phyloP scores from a whole-genome alignment of 1,140 invertebrate species.

The Pantala flavescens region DNA sequence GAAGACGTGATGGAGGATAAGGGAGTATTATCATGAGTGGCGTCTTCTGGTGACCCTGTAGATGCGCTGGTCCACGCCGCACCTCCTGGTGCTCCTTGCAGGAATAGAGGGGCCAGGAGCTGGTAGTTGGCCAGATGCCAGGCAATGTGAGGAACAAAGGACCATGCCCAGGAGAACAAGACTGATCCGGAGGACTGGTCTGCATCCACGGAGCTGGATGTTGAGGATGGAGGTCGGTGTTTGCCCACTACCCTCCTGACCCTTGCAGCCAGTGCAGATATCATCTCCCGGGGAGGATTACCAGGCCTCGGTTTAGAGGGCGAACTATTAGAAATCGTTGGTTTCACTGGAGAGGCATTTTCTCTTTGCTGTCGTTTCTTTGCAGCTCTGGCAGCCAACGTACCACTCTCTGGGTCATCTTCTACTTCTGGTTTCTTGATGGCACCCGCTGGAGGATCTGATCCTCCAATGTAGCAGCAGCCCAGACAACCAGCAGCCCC shows the following conservation, averaged over 20 bases:
- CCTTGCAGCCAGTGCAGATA: background rate
- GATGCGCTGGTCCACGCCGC: background rate
- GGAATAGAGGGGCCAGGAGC: constrained; percentile 43
- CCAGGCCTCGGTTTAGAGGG: background rate
- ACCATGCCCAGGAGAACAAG: constrained; percentile 30
- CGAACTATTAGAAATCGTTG: background rate
- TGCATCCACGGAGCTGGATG: background rate
- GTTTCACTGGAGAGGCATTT: background rate
- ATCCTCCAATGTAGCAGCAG: constrained; percentile 19
- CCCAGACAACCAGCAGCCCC: background rate
- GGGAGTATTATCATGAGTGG: background rate
- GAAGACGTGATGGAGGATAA: background rate
- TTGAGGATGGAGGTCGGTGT: background rate
- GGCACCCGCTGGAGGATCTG: background rate
- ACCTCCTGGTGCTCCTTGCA: constrained; percentile 39
- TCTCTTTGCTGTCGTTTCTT: background rate
- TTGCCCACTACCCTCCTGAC: background rate
- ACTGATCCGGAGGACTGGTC: background rate
- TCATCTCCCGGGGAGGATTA: background rate
- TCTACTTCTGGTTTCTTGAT: background rate
- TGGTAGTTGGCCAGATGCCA: constrained; percentile 52
- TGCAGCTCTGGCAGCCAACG: background rate
- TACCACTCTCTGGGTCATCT: background rate
- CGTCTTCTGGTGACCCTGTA: background rate
- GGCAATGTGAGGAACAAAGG: constrained; percentile 46